Percentiles rank a stretch among this genome's conserved stretches.
Conservation (phyloP, 2,888 invertebrate species). For the Busseola fusca region DNA sequence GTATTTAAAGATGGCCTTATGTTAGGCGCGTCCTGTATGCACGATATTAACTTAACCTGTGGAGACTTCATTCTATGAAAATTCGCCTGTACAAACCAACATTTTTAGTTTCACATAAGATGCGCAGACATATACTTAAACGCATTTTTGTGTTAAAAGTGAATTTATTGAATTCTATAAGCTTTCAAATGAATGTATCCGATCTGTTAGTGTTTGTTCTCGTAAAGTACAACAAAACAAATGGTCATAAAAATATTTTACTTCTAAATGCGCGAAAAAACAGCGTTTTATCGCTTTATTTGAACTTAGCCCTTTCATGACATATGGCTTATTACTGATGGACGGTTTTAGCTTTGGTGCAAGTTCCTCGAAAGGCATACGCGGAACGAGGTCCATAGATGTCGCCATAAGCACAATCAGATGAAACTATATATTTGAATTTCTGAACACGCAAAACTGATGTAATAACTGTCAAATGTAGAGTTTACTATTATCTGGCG, state of each 20-base stretch:
- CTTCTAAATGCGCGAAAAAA: not conserved
- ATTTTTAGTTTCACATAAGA: not conserved
- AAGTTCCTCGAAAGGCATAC: not conserved
- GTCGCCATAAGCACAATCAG: not conserved
- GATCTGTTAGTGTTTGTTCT: not conserved
- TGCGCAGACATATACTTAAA: not conserved
- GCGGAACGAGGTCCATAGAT: not conserved
- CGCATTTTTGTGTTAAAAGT: not conserved
- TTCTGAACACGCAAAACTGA: not conserved
- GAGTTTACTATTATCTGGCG: too few relatives aligned
- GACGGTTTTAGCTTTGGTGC: not conserved
- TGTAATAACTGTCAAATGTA: not conserved
- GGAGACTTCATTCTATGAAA: too few relatives aligned
- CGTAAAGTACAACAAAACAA: not conserved
- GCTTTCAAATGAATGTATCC: not conserved
- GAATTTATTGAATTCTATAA: not conserved
- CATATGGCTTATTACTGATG: not conserved
- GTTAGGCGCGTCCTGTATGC: too few relatives aligned
- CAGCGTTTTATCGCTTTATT: not conserved
- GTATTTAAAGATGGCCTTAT: not conserved
- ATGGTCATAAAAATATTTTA: not conserved
- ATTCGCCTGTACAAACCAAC: not conserved
- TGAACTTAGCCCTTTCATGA: not conserved
- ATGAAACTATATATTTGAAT: not conserved
- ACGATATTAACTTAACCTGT: too few relatives aligned